Conservation (phyloP, 2,888 invertebrate genomes). For the Deroplatys truncata region DNA sequence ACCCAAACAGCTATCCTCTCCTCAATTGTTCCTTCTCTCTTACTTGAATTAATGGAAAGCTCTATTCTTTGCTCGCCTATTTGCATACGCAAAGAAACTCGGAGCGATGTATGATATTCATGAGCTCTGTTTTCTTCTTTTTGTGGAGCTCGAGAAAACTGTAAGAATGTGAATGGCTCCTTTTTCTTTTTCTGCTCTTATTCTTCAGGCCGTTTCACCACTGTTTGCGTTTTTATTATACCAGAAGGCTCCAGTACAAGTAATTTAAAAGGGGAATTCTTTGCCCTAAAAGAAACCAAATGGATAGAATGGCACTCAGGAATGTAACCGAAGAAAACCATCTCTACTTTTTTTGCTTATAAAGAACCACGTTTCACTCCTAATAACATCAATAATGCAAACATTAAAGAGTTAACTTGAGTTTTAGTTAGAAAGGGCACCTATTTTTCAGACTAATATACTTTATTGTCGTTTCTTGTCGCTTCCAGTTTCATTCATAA, state of each 20-base stretch:
- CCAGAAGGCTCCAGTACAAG: not conserved
- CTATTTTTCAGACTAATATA: too few relatives aligned
- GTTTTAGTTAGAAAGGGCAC: too few relatives aligned
- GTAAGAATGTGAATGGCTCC: not conserved
- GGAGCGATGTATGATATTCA: not conserved
- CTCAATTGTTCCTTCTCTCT: not conserved
- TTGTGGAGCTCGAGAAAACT: not conserved
- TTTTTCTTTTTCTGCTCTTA: not conserved
- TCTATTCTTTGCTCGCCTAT: not conserved
- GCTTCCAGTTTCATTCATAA: too few relatives aligned
- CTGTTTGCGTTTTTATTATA: not conserved
- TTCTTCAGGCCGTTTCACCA: not conserved
- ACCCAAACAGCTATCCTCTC: not conserved
- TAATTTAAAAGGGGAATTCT: not conserved
- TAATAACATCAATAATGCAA: not conserved
- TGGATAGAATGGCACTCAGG: not conserved
- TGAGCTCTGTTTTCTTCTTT: not conserved
- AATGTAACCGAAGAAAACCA: not conserved
- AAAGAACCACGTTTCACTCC: not conserved
- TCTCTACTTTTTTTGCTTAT: not conserved
- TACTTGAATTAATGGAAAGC: not conserved
- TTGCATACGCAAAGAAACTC: not conserved
- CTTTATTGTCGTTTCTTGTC: too few relatives aligned
- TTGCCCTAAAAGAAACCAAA: not conserved
- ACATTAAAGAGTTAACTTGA: too few relatives aligned